These are phyloP conservation scores for Potamarius usumacintae DNA, from an alignment of 2,113 vertebrate species.

Conservation along the genomic window DNA sequence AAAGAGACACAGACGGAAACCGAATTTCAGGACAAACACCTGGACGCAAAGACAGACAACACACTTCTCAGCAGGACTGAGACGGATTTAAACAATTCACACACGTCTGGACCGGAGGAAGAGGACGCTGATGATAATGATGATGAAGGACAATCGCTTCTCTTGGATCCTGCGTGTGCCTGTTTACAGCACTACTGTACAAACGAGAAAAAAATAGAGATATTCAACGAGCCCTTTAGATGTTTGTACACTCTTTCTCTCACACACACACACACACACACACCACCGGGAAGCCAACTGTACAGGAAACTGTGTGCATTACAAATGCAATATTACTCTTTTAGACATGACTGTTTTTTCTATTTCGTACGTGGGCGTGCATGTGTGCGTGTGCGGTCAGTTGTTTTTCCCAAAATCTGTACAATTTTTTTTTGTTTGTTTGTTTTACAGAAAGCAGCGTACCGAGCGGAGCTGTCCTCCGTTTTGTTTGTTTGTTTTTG, in stretches of 20 bases:
- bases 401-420: conserved; percentile 80
- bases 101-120: conserved; percentile 27
- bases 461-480: conserved; percentile 81
- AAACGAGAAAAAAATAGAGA: conserved; percentile 64
- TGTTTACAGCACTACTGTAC: conserved; percentile 97
- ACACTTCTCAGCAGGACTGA: conserved; percentile 96
- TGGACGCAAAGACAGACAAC: conserved; percentile 74
- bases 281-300: conserved; percentile 86
- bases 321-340: conserved; percentile 96
- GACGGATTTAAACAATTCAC: conserved; percentile 61
- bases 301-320: conserved; percentile 94
- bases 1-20: conserved; percentile 15
- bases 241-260: conserved; percentile 72
- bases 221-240: conserved; percentile 94
- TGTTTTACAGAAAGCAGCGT: conserved; percentile 72
- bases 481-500: conserved; percentile 4
- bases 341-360: conserved; percentile 94
- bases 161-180: conserved; percentile 91
- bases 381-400: conserved; percentile 86
- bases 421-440: conserved; percentile 68
- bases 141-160: conserved; percentile 59
- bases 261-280: conserved; percentile 21
- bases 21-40: conserved; percentile 48
- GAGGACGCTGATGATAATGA: conserved; percentile 71
- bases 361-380: conserved; percentile 87